Conservation (phyloP, 2,797 vertebrate genomes). For the Brachyalestes nurse region DNA sequence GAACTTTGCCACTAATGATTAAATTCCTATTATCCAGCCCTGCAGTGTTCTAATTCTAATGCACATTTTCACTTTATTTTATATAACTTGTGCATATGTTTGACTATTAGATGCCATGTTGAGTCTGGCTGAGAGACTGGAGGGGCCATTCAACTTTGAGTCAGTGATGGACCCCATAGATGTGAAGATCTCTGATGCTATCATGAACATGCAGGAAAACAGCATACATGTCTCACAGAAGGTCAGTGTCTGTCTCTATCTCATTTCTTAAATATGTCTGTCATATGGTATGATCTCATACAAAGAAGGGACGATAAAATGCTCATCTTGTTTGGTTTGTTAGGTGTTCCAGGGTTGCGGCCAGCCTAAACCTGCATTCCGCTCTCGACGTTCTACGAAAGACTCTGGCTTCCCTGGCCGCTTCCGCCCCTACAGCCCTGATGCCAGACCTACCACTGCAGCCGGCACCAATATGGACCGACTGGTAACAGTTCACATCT, state of each 20-base stretch:
- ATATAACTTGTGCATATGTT: conserved; percentile 13
- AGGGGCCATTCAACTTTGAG: conserved; percentile 97
- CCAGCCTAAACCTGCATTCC: conserved; percentile 81
- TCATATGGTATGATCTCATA: no score
- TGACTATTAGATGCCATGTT: conserved; percentile 87
- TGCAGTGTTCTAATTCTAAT: neutral
- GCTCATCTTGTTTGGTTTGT: neutral
- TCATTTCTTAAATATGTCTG: neutral
- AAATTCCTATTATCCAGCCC: no score
- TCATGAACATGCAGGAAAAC: conserved; percentile 99
- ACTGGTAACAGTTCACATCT: conserved; percentile 79
- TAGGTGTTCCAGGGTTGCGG: conserved; percentile 98
- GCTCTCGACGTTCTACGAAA: conserved; percentile 83
- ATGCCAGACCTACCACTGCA: conserved; percentile 92
- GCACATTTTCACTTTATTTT: no score
- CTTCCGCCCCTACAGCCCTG: conserved; percentile 90
- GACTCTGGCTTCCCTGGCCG: conserved; percentile 85
- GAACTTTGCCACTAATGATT: neutral
- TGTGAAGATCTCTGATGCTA: conserved; percentile 96
- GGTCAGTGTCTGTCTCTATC: conserved; percentile 68
- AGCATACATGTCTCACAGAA: conserved; percentile 97
- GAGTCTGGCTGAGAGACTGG: conserved; percentile 89
- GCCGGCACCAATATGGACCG: conserved; percentile 95
- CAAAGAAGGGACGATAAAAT: neutral
- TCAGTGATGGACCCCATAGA: conserved; percentile 96